phyloP scores from a whole-genome alignment of 2,113 vertebrate species.

The Rhagologus leucostigma region DNA sequence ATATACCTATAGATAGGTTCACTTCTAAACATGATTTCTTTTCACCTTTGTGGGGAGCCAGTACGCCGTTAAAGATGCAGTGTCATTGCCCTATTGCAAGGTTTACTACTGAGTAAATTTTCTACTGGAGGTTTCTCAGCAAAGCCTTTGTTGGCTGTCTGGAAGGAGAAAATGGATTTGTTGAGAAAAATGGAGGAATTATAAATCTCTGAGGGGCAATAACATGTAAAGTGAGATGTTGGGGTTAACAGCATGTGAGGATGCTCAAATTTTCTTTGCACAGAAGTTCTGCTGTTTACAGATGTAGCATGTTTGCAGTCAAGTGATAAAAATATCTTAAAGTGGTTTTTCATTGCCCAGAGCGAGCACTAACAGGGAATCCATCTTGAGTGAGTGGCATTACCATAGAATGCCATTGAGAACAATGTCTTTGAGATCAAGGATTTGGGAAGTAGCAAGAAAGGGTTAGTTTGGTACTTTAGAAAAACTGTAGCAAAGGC shows the following conservation, averaged over 20 bases:
- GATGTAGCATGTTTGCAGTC: neutral
- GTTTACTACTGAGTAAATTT: neutral
- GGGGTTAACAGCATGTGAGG: neutral
- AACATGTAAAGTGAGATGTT: neutral
- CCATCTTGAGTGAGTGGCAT: neutral
- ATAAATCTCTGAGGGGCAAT: neutral
- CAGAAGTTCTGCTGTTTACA: neutral
- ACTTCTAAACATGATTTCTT: neutral
- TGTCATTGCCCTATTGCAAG: neutral
- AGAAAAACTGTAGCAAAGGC: neutral
- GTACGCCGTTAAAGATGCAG: neutral
- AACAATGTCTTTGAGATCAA: neutral
- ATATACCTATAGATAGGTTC: neutral
- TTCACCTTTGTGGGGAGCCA: neutral
- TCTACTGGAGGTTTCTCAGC: neutral
- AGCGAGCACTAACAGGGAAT: fast-evolving
- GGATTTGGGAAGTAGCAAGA: neutral
- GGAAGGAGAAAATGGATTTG: neutral
- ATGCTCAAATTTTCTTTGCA: neutral
- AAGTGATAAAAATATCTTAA: neutral
- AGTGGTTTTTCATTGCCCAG: neutral
- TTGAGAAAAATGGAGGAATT: neutral
- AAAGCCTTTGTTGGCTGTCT: neutral
- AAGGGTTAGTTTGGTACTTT: neutral
- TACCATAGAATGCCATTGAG: neutral